Evolutionary conservation across 1,140 invertebrate species (phyloP).

Genomic region (Drosophila pandora): DNA sequence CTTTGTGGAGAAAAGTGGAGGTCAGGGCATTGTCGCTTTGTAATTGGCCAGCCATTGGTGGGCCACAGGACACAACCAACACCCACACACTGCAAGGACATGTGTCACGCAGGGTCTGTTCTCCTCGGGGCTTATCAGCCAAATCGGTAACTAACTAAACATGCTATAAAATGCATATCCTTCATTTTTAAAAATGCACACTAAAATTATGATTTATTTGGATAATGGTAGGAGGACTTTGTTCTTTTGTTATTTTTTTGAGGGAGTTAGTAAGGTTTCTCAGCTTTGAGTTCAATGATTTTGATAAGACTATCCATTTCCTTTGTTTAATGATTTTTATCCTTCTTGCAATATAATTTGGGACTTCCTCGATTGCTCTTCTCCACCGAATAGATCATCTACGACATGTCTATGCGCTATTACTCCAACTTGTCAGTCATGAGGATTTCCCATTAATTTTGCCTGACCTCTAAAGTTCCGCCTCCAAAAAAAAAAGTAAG

Average conservation of each 20-base stretch:
- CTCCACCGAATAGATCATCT: conserved; percentile 26
- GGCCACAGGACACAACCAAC: conserved; percentile 23
- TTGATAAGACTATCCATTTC: not conserved
- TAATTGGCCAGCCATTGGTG: conserved; percentile 36
- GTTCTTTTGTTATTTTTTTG: too few relatives aligned
- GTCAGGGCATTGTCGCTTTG: conserved; percentile 43
- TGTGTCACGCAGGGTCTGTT: conserved; percentile 11
- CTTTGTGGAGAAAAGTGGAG: conserved; percentile 28
- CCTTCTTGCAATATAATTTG: conserved; percentile 22
- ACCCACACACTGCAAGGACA: conserved; percentile 9
- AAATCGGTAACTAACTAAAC: conserved; percentile 7
- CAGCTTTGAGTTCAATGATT: not conserved
- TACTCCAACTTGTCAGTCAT: conserved; percentile 42
- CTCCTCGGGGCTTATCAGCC: not conserved
- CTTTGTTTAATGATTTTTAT: not conserved
- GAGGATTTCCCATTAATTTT: conserved; percentile 50
- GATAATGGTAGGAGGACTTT: not conserved
- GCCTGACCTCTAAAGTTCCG: conserved; percentile 46
- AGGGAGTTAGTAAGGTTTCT: not conserved
- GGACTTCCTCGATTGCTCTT: conserved; percentile 28
- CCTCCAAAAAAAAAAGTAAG: conserved; percentile 15
- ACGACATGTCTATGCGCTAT: conserved; percentile 29
- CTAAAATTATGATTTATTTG: not conserved
- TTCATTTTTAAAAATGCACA: not conserved
- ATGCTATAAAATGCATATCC: not conserved